Evolutionary conservation across 2,797 vertebrate genomes (phyloP), one percentile per base, ranked within the genome.

Genomic region (Acanthiza pusilla): DNA sequence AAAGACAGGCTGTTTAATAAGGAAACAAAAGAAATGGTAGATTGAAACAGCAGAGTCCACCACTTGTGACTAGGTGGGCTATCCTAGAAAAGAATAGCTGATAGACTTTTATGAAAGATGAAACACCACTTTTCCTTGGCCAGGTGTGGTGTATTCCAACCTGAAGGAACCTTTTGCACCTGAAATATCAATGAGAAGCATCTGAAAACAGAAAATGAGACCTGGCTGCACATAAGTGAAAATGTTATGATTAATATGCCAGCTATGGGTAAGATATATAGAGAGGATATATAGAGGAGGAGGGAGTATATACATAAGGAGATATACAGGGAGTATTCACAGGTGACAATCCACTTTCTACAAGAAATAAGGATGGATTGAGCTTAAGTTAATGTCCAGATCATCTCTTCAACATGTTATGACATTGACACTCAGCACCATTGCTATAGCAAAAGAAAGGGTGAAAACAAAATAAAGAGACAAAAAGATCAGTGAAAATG

Each of bases 11-110:
- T 85, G 40, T 75, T 94, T 91, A 91, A 78, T 58, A 85, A 77
- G 47, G 60, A 91, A 96, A 91, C 75, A 92, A 92, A 94, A 88
- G 16, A 85, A 84, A 85, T 54, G 60, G 93, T 42, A 48, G 34
- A 92, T 40, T 54, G 61, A 68, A 96, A 63, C 48, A 88, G 60
- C 62, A 61, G 54, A 63, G 63, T 75, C 79, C 51, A 67, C 32
- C 0, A 0, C 29, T 73, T 75, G 76, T 40, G 20, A 72, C 53
- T 67, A 58, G 32, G n/a, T 6, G 2, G 43, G 55, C 58, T 78
- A 65, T 43, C 61, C 65, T 43, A 82, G 85, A 48, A 89, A 93
- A 63, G 26, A 92, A 91, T 1, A n/a, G 27, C 65, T 67, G 65
- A 62, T 5, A 61, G 61, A 63, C 48, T 85, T 57, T 40, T 50